Evolutionary conservation across 2,113 vertebrate species (phyloP).

Genomic region (Toxotes jaculatrix): DNA sequence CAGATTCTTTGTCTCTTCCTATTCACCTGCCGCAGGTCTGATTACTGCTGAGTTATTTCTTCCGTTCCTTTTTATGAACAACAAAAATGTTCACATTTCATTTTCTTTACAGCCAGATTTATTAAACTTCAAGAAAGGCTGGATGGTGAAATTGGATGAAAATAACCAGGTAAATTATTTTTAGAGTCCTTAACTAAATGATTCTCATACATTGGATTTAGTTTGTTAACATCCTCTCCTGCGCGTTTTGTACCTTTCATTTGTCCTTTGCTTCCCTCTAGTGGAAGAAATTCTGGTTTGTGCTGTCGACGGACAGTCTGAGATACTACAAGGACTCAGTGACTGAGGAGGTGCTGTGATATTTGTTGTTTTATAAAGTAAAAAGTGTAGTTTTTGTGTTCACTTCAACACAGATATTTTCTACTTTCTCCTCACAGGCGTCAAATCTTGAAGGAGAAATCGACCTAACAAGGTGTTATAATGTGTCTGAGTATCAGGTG

Average conservation of each 20-base stretch:
- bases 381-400: too few species aligned
- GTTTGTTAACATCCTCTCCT: not conserved
- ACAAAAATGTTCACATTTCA: not conserved
- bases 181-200: not conserved
- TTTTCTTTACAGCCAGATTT: constrained; percentile 77
- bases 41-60: too few species aligned
- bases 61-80: not conserved
- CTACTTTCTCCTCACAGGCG: constrained; percentile 48
- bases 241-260: not conserved
- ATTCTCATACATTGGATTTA: not conserved
- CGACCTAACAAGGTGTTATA: constrained; percentile 73
- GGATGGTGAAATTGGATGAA: constrained; percentile 80
- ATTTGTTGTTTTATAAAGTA: not conserved
- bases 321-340: constrained; percentile 77
- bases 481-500: constrained; percentile 77
- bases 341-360: constrained; percentile 74
- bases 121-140: constrained; percentile 84
- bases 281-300: constrained; percentile 85
- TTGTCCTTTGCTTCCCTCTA: constrained; percentile 60
- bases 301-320: constrained; percentile 78
- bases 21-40: too few species aligned
- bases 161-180: constrained; percentile 66
- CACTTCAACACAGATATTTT: not conserved
- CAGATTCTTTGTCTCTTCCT: too few species aligned
- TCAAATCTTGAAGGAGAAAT: constrained; percentile 80